These are phyloP conservation scores for Actias luna DNA, from an alignment of 2,888 invertebrate species.

Conservation along the genomic window DNA sequence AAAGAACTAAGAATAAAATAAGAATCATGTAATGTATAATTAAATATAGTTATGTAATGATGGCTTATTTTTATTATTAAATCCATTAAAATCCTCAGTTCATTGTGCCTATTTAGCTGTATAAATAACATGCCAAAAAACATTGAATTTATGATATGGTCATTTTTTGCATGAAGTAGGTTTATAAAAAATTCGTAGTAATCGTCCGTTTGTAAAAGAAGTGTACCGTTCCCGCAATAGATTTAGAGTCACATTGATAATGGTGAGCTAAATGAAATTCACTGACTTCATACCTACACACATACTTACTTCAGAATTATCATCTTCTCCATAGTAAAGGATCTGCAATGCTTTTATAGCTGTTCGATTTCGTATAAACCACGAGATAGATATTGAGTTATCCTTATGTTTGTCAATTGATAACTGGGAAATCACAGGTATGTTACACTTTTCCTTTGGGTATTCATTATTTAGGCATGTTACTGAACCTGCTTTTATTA, in stretches of 20 bases:
- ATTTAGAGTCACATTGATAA: neutral
- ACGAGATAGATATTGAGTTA: conserved; percentile 91
- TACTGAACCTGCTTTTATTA: conserved; percentile 60
- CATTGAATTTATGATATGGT: neutral
- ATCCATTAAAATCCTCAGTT: neutral
- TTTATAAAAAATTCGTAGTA: neutral
- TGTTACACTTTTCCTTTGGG: conserved; percentile 75
- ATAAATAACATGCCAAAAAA: neutral
- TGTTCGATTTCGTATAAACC: conserved; percentile 94
- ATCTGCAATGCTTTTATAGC: conserved; percentile 92
- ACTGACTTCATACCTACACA: conserved; percentile 45
- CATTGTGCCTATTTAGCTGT: neutral
- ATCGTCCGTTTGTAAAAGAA: neutral
- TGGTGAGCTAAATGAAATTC: neutral
- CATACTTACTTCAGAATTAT: conserved; percentile 51
- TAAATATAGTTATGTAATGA: neutral
- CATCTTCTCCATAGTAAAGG: conserved; percentile 85
- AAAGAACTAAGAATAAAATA: too few relatives aligned
- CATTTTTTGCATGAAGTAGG: neutral
- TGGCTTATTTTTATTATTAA: neutral
- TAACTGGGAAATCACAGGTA: conserved; percentile 90
- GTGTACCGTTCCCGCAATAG: neutral
- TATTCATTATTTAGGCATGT: conserved; percentile 67
- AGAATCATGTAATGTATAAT: neutral
- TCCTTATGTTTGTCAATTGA: conserved; percentile 94